These are phyloP conservation scores for Apteryx mantelli DNA, from an alignment of 2,113 vertebrate genomes.

Conservation along the genomic window DNA sequence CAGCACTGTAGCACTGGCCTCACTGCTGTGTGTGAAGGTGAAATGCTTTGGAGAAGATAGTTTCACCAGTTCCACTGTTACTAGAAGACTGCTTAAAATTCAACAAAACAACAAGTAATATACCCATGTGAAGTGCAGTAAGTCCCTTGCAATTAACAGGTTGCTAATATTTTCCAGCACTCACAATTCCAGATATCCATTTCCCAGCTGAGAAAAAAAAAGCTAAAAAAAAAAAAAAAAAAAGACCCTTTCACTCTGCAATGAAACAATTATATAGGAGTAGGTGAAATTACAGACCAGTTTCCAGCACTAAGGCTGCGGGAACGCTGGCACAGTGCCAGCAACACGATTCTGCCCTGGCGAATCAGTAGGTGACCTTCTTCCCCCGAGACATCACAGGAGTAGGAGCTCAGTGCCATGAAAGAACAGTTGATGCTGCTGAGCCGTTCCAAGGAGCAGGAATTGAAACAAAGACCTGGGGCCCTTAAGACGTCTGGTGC, in stretches of 20 bases:
- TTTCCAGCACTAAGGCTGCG: background rate
- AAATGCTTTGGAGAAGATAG: background rate
- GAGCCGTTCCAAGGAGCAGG: background rate
- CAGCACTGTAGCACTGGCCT: fast-evolving
- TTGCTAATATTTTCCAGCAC: background rate
- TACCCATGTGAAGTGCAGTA: background rate
- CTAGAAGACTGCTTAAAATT: background rate
- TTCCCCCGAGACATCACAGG: background rate
- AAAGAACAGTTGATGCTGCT: background rate
- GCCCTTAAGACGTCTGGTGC: background rate
- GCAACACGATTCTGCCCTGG: background rate
- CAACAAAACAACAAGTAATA: background rate
- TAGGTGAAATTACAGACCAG: background rate
- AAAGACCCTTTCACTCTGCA: background rate
- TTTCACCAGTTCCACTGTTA: background rate
- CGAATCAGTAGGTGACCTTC: background rate
- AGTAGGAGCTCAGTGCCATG: background rate
- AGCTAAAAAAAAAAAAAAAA: background rate
- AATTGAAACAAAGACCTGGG: background rate
- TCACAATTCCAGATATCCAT: background rate
- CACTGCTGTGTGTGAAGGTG: background rate
- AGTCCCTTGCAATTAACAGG: background rate
- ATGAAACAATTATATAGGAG: background rate
- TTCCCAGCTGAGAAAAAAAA: background rate
- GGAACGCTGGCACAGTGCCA: background rate